These are phyloP conservation scores for Dicrurus megarhynchus DNA, from an alignment of 2,113 vertebrate species.

Conservation along the genomic window DNA sequence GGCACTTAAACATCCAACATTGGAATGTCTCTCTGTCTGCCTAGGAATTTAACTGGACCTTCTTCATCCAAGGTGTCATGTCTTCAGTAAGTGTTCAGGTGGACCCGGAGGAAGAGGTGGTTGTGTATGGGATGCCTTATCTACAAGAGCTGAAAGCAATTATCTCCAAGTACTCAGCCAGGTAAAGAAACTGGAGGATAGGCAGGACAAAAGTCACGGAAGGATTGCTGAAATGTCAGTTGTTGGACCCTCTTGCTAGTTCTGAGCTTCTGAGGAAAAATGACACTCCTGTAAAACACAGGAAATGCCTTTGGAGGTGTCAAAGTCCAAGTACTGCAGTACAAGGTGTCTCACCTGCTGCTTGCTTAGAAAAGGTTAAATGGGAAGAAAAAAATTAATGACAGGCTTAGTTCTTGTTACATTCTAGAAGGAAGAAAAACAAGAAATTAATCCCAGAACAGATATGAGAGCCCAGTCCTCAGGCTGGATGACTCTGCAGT, in stretches of 20 bases:
- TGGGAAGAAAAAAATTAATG: not conserved
- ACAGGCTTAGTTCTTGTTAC: not conserved
- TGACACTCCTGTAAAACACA: not conserved
- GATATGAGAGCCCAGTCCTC: not conserved
- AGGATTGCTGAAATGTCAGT: not conserved
- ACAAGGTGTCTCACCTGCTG: not conserved
- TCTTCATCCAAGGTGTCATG: slow-evolving; percentile 86
- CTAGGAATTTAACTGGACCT: slow-evolving; percentile 95
- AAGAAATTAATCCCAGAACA: not conserved
- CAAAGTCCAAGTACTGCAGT: not conserved
- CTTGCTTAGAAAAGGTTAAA: not conserved
- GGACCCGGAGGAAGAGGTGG: slow-evolving; percentile 83
- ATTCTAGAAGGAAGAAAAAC: not conserved
- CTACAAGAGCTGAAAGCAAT: slow-evolving; percentile 85
- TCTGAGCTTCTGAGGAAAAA: not conserved
- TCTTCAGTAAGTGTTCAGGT: slow-evolving; percentile 81
- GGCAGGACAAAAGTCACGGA: not conserved
- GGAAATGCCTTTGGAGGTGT: not conserved
- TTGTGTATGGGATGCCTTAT: slow-evolving; percentile 89
- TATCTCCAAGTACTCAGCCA: slow-evolving; percentile 81
- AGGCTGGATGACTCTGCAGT: not conserved
- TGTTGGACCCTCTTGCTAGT: not conserved
- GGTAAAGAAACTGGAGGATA: slow-evolving; percentile 67
- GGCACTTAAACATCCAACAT: not conserved
- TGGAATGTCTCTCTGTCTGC: not conserved